Conservation (phyloP, 2,888 invertebrate species). For the Lissocephala sabroskyi region DNA sequence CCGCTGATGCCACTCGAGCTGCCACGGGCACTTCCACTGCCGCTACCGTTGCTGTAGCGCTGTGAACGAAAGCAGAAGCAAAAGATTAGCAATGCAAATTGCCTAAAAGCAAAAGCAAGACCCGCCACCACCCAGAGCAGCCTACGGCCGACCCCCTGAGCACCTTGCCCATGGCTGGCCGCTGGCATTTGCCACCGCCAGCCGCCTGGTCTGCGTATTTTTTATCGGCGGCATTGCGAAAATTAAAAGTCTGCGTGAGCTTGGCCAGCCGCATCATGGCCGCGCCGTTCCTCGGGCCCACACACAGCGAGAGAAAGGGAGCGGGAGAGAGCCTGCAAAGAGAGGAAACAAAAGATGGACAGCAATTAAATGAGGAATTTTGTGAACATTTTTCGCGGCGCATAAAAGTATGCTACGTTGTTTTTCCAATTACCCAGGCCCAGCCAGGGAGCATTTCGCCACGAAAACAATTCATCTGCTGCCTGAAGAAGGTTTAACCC, state of each 20-base stretch:
- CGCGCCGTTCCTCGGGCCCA: constrained; percentile 9
- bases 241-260: constrained; percentile 63
- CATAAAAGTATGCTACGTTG: constrained; percentile 27
- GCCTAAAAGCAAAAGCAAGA: neutral
- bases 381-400: no score
- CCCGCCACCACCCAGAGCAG: neutral
- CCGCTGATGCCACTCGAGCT: constrained; percentile 23
- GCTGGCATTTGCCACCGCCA: constrained; percentile 36
- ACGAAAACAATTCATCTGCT: no score
- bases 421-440: no score
- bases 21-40: constrained; percentile 20
- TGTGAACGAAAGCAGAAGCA: constrained; percentile 16
- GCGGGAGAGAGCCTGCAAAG: constrained; percentile 11
- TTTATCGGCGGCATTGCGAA: constrained; percentile 65
- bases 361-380: neutral
- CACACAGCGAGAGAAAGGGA: no score
- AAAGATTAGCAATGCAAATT: neutral
- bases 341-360: neutral
- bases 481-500: no score
- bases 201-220: constrained; percentile 46
- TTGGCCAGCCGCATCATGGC: constrained; percentile 68
- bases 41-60: constrained; percentile 61
- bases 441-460: no score
- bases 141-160: neutral
- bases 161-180: constrained; percentile 17